Conservation (phyloP, 2,113 vertebrate species). For the Macrotus californicus region DNA sequence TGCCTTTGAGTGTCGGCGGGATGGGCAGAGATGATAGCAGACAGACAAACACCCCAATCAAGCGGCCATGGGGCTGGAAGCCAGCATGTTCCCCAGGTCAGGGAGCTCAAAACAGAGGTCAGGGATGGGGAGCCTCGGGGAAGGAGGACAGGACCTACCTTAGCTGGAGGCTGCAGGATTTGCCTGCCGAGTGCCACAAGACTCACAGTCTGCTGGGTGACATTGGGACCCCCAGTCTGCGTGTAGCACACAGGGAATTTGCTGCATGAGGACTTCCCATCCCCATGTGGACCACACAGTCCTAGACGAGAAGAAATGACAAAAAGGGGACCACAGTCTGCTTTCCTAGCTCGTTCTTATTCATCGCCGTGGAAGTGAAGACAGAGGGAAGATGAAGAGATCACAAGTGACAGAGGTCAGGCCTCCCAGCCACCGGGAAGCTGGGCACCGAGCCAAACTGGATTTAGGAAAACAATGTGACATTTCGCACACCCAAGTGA, state of each 20-base stretch:
- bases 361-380: not conserved
- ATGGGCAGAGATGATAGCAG: not conserved
- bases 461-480: not conserved
- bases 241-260: not conserved
- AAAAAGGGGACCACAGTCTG: not conserved
- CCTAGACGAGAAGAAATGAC: not conserved
- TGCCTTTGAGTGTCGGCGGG: not conserved
- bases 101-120: not conserved
- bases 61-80: not conserved
- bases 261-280: not conserved
- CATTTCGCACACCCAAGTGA: not conserved
- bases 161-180: fast-evolving
- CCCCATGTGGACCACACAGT: not conserved
- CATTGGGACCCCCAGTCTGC: not conserved
- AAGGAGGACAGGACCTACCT: not conserved
- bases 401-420: not conserved
- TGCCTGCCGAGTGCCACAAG: not conserved
- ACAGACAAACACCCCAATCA: not conserved
- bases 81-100: not conserved
- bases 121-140: fast-evolving
- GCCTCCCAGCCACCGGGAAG: not conserved
- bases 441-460: not conserved
- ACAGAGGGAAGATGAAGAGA: not conserved
- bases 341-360: not conserved
- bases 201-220: not conserved